Conservation (phyloP, 2,797 vertebrate genomes). For the Tokudaia tokunoshimensis region DNA sequence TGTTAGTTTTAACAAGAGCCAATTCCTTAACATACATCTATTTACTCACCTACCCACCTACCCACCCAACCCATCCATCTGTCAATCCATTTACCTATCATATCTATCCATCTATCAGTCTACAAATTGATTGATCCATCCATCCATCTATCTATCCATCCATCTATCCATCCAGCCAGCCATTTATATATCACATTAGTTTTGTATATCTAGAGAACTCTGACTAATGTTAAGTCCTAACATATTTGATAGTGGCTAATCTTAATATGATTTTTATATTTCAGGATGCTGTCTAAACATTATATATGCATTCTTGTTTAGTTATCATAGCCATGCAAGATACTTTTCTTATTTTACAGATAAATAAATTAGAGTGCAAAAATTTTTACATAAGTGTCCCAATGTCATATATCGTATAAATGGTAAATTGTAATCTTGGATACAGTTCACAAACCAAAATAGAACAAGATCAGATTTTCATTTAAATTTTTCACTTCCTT, state of each 20-base stretch:
- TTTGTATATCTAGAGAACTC: slow-evolving; percentile 30
- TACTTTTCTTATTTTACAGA: slow-evolving; percentile 51
- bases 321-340: background rate
- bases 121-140: background rate
- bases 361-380: background rate
- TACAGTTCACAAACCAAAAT: slow-evolving; percentile 11
- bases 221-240: slow-evolving; percentile 12
- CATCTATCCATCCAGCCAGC: background rate
- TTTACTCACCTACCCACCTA: background rate
- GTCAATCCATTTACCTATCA: background rate
- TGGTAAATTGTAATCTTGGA: slow-evolving; percentile 19
- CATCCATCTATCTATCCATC: background rate
- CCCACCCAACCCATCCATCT: background rate
- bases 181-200: background rate
- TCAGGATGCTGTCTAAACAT: background rate
- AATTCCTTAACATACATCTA: background rate
- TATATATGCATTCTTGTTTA: slow-evolving; percentile 8
- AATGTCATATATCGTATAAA: slow-evolving; percentile 1
- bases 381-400: slow-evolving; percentile 27
- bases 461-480: slow-evolving; percentile 37
- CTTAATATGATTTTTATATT: slow-evolving; percentile 35
- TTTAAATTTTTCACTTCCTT: slow-evolving; percentile 18
- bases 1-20: background rate
- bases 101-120: background rate
- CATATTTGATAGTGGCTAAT: slow-evolving; percentile 9